These are phyloP conservation scores for Paralinhomoeus sp. DNA, from an alignment of 2,888 invertebrate species.

Conservation along the genomic window DNA sequence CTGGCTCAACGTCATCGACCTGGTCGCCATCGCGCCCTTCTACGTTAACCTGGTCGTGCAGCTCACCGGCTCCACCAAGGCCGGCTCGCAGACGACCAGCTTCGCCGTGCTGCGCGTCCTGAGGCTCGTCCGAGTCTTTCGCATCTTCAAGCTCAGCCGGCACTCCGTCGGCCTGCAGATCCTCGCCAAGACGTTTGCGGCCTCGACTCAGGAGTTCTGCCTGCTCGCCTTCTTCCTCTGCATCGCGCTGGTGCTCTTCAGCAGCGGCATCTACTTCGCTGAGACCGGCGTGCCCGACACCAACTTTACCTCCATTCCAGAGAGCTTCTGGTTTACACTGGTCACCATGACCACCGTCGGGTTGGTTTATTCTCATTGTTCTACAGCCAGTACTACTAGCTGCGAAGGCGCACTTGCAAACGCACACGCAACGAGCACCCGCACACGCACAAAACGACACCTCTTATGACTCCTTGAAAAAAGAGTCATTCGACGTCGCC, in stretches of 20 bases:
- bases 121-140: too few species aligned
- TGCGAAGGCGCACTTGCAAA: too few species aligned
- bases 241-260: not conserved
- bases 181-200: constrained; percentile 30
- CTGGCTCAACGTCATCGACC: not conserved
- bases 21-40: not conserved
- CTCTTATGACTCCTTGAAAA: too few species aligned
- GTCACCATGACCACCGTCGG: not conserved
- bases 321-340: not conserved
- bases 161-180: constrained; percentile 1
- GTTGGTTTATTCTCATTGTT: too few species aligned
- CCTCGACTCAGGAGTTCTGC: too few species aligned
- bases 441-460: too few species aligned
- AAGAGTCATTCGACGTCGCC: too few species aligned
- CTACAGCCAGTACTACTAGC: too few species aligned
- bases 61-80: not conserved
- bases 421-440: too few species aligned
- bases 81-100: not conserved
- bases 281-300: not conserved
- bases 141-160: constrained; percentile 2
- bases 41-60: not conserved
- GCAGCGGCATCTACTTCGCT: not conserved
- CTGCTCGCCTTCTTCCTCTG: too few species aligned
- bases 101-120: constrained; percentile 1
- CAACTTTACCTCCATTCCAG: not conserved